Evolutionary conservation across 1,140 invertebrate genomes (phyloP).

Genomic region (Mercenaria mercenaria): DNA sequence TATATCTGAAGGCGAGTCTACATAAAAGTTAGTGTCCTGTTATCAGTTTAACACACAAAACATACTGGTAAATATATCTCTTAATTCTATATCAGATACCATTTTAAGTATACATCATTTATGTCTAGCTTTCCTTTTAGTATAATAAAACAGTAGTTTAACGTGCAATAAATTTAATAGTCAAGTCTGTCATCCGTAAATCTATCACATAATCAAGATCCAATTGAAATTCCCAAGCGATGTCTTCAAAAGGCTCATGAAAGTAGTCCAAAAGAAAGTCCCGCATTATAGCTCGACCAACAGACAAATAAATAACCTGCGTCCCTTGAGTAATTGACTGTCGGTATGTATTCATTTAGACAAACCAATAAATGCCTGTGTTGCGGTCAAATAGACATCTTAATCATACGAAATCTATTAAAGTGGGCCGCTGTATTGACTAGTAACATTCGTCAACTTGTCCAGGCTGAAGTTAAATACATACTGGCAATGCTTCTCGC

Average conservation of each 20-base stretch:
- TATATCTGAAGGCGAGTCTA: no score
- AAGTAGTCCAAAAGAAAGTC: background rate
- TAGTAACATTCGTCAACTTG: background rate
- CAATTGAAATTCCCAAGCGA: no score
- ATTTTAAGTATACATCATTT: no score
- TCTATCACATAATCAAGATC: no score
- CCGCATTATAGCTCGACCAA: background rate
- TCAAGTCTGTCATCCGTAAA: no score
- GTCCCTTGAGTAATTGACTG: conserved; percentile 9
- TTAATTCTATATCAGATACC: no score
- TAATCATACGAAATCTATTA: background rate
- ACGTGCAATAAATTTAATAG: no score
- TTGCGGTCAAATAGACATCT: background rate
- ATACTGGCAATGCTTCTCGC: background rate
- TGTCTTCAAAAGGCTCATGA: background rate
- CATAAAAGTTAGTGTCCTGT: no score
- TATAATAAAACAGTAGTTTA: no score
- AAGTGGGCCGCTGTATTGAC: background rate
- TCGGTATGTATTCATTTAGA: background rate
- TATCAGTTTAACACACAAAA: no score
- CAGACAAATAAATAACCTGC: background rate
- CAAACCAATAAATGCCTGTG: background rate
- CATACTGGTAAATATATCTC: no score
- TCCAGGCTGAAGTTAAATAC: background rate
- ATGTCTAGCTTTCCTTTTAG: no score